Evolutionary conservation across 2,113 vertebrate genomes (phyloP).

Genomic region (Caloenas nicobarica): DNA sequence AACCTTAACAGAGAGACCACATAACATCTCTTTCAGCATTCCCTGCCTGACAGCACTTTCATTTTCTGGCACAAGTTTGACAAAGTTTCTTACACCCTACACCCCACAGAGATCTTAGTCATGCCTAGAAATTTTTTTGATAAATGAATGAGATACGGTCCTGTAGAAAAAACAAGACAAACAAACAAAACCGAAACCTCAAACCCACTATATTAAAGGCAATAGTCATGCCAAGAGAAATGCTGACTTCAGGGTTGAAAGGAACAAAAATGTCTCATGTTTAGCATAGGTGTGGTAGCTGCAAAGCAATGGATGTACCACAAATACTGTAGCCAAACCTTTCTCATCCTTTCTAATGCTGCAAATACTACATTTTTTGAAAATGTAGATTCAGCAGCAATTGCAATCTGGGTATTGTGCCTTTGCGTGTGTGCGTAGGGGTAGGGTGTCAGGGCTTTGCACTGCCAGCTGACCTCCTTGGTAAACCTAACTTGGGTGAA

Average conservation of each 20-base stretch:
- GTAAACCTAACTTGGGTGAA: background rate
- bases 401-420: background rate
- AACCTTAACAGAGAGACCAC: background rate
- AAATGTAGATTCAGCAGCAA: background rate
- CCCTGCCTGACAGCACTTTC: background rate
- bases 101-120: background rate
- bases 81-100: background rate
- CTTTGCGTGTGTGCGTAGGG: background rate
- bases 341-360: background rate
- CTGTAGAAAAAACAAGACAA: background rate
- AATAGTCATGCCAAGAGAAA: background rate
- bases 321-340: background rate
- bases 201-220: background rate
- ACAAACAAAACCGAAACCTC: too few species aligned
- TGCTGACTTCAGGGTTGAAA: background rate
- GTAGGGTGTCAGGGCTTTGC: too few species aligned
- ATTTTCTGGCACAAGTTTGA: background rate
- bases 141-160: background rate
- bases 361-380: background rate
- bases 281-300: background rate
- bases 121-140: background rate
- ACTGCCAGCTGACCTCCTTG: background rate
- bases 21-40: background rate
- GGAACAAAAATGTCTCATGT: background rate
- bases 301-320: background rate